phyloP scores from a whole-genome alignment of 2,888 invertebrate genomes.

The Eulithis testata region DNA sequence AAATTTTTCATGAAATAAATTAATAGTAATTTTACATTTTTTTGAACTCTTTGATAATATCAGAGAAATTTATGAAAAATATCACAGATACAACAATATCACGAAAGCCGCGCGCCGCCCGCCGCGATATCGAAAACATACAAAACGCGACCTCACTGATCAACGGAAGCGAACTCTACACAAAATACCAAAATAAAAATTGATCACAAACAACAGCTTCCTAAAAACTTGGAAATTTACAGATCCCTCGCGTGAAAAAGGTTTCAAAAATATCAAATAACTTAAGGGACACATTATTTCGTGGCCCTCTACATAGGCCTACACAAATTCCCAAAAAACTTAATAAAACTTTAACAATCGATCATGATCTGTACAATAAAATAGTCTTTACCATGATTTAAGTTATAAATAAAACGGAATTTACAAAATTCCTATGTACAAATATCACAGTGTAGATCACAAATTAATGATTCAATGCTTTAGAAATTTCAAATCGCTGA shows the following conservation, averaged over 20 bases:
- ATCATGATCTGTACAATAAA: slow-evolving; percentile 68
- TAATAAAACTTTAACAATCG: slow-evolving; percentile 58
- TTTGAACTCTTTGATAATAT: slow-evolving; percentile 59
- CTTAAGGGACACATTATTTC: slow-evolving; percentile 32
- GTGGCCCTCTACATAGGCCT: slow-evolving; percentile 2
- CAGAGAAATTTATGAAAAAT: slow-evolving; percentile 58
- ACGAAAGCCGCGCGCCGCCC: slow-evolving; percentile 54
- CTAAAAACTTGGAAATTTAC: slow-evolving; percentile 73
- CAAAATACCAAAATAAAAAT: slow-evolving; percentile 75
- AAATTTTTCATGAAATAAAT: slow-evolving; percentile 71
- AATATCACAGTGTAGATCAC: slow-evolving; percentile 69
- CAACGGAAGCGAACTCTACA: slow-evolving; percentile 69
- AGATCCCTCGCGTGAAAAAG: slow-evolving; percentile 64
- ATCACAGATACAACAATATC: slow-evolving; percentile 70
- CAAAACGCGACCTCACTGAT: slow-evolving; percentile 73
- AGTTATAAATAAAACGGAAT: slow-evolving; percentile 64
- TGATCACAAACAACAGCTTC: slow-evolving; percentile 66
- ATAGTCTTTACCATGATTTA: slow-evolving; percentile 68
- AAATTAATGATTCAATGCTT: slow-evolving; percentile 16
- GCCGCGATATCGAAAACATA: slow-evolving; percentile 60
- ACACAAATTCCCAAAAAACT: slow-evolving; percentile 54
- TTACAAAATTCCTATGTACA: slow-evolving; percentile 72
- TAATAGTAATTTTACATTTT: slow-evolving; percentile 72
- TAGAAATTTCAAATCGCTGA: slow-evolving; percentile 28
- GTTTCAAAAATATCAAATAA: slow-evolving; percentile 57